phyloP scores from a whole-genome alignment of 2,888 invertebrate genomes.

The Trichogramma evanescens region DNA sequence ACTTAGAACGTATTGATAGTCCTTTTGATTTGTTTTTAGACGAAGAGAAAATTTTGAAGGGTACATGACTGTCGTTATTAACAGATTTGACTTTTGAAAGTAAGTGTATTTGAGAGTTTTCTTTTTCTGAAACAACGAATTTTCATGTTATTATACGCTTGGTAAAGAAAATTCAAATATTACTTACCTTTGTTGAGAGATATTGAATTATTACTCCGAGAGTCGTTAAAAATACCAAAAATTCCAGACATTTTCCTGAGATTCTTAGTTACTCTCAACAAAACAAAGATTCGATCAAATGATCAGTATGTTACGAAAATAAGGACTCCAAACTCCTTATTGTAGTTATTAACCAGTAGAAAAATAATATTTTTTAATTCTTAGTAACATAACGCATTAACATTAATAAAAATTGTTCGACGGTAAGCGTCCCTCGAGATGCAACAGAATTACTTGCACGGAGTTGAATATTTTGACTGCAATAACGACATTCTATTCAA shows the following conservation, averaged over 20 bases:
- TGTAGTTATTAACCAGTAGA: too few species aligned
- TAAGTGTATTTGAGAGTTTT: constrained; percentile 2
- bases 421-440: too few species aligned
- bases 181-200: constrained; percentile 11
- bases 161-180: neutral
- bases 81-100: constrained; percentile 19
- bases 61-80: constrained; percentile 4
- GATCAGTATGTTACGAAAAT: too few species aligned
- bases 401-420: too few species aligned
- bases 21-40: constrained; percentile 27
- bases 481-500: too few species aligned
- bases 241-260: constrained; percentile 14
- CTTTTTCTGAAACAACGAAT: constrained; percentile 16
- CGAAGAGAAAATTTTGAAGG: constrained; percentile 20
- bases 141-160: neutral
- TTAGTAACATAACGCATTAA: too few species aligned
- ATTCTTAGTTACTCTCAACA: neutral
- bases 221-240: constrained; percentile 16
- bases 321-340: too few species aligned
- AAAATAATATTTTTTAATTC: too few species aligned
- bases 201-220: constrained; percentile 1
- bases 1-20: constrained; percentile 29
- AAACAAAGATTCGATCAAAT: too few species aligned
- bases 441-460: too few species aligned
- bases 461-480: too few species aligned